A percentile compares a stretch with the other conserved stretches of the same genome.
Evolutionary conservation across 2,888 invertebrate genomes (phyloP).

Genomic region (Exocentrus adspersus): DNA sequence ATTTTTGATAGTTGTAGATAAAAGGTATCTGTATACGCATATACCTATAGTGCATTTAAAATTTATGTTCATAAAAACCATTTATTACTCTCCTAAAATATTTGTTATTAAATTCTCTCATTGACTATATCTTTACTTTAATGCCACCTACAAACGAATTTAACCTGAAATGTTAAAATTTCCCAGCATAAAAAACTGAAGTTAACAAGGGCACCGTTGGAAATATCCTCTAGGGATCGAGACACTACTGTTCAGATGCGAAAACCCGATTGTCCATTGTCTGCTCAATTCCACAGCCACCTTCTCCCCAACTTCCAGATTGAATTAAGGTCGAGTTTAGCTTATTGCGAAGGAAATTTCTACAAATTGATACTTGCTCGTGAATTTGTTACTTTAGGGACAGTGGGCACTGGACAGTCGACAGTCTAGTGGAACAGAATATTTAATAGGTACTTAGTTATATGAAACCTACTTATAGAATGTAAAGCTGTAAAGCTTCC

Average conservation of each 20-base stretch:
- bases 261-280: constrained; percentile 60
- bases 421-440: constrained; percentile 29
- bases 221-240: constrained; percentile 50
- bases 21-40: too few species aligned
- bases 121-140: not conserved
- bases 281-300: constrained; percentile 56
- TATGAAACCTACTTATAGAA: too few species aligned
- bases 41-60: too few species aligned
- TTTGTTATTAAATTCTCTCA: not conserved
- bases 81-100: not conserved
- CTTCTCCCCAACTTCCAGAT: constrained; percentile 54
- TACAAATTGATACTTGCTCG: constrained; percentile 51
- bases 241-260: constrained; percentile 59
- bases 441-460: too few species aligned
- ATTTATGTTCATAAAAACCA: too few species aligned
- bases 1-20: too few species aligned
- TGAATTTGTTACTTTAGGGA: constrained; percentile 43
- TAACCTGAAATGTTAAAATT: constrained; percentile 44
- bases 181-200: constrained; percentile 50
- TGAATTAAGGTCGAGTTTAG: constrained; percentile 59
- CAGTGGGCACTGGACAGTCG: too few species aligned
- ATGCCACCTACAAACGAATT: not conserved
- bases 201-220: constrained; percentile 57
- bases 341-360: constrained; percentile 57
- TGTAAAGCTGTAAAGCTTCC: too few species aligned